phyloP scores from a whole-genome alignment of 2,113 vertebrate species.

The Prunella himalayana region DNA sequence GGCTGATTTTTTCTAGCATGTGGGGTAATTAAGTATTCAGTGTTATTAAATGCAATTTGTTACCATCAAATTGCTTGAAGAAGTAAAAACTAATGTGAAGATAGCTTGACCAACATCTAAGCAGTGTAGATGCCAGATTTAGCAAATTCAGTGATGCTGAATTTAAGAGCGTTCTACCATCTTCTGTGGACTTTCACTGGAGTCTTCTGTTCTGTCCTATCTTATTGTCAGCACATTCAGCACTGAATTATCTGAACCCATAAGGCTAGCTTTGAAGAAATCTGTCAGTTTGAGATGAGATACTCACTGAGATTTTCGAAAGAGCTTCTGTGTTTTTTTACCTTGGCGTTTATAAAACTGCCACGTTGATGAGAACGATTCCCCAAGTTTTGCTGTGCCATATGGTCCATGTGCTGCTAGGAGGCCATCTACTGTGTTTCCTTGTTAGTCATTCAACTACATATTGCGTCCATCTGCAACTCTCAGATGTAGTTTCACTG shows the following conservation, averaged over 20 bases:
- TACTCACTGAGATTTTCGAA: background rate
- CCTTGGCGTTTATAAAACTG: conserved; percentile 35
- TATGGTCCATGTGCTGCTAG: conserved; percentile 49
- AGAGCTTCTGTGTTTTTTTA: conserved; percentile 25
- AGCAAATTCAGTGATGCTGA: background rate
- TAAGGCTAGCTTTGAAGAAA: background rate
- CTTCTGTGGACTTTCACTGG: background rate
- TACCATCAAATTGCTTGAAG: background rate
- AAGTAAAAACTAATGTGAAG: background rate
- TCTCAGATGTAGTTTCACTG: conserved; percentile 33
- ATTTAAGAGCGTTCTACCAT: background rate
- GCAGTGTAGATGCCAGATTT: background rate
- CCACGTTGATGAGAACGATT: conserved; percentile 37
- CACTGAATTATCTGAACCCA: background rate
- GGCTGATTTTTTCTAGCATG: background rate
- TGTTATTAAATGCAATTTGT: background rate
- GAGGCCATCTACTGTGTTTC: conserved; percentile 53
- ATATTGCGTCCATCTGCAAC: conserved; percentile 61
- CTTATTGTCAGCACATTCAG: background rate
- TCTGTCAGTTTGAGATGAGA: conserved; percentile 15
- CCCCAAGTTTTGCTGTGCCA: conserved; percentile 39
- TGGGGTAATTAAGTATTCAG: background rate
- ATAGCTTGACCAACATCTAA: background rate
- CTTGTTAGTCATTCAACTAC: conserved; percentile 61
- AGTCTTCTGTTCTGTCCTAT: background rate